Evolutionary conservation across 2,888 invertebrate species (phyloP).

Genomic region (Litoditis marina): DNA sequence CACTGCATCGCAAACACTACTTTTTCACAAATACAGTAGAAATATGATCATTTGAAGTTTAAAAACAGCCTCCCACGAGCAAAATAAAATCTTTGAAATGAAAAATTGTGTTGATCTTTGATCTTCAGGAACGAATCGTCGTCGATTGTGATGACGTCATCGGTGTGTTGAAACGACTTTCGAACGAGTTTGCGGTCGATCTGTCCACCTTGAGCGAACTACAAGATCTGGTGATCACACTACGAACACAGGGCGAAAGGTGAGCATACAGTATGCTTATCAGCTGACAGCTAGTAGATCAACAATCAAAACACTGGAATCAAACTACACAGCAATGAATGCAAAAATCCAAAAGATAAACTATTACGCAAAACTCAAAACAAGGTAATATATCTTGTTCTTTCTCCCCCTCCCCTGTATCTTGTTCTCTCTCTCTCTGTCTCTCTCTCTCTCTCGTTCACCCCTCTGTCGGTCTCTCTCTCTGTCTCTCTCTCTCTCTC

Average conservation of each 20-base stretch:
- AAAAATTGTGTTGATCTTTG: conserved; percentile 21
- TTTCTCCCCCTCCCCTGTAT: too few species aligned
- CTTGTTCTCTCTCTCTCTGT: too few species aligned
- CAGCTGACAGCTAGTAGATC: conserved; percentile 10
- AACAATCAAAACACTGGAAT: conserved; percentile 8
- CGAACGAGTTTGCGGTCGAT: conserved; percentile 13
- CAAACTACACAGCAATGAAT: too few species aligned
- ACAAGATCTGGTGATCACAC: conserved; percentile 49
- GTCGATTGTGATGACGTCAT: conserved; percentile 33
- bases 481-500: too few species aligned
- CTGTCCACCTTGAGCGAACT: conserved; percentile 40
- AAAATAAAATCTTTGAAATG: conserved; percentile 25
- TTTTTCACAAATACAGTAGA: too few species aligned
- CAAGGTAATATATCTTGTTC: not conserved
- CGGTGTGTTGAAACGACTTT: too few species aligned
- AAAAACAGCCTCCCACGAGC: conserved; percentile 30
- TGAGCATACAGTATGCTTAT: conserved; percentile 16
- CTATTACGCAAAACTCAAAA: not conserved
- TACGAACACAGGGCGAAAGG: conserved; percentile 53
- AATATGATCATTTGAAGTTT: too few species aligned
- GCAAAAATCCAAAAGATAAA: too few species aligned
- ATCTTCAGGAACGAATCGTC: conserved; percentile 23
- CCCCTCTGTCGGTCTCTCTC: too few species aligned
- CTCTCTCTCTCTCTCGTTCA: too few species aligned
- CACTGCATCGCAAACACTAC: too few species aligned